Conservation (phyloP, 2,797 vertebrate species). For the Lycodopsis pacificus region DNA sequence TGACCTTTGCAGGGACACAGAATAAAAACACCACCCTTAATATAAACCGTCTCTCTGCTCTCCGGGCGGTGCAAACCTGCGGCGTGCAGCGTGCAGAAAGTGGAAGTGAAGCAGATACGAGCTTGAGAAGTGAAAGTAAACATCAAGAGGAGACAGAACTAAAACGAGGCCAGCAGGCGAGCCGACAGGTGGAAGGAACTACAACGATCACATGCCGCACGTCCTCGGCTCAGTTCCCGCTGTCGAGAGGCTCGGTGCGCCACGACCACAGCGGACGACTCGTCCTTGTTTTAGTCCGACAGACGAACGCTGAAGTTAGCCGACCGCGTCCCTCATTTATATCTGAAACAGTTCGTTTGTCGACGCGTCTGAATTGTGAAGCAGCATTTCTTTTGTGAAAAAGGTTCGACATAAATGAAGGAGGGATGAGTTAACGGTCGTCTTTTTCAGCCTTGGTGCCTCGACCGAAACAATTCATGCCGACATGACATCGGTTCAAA, state of each 20-base stretch:
- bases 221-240: conserved; percentile 43
- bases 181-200: conserved; percentile 35
- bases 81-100: background rate
- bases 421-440: background rate
- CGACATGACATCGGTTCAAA: background rate
- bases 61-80: background rate
- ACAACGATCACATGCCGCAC: background rate
- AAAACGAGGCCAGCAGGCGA: conserved; percentile 34
- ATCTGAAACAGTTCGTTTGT: background rate
- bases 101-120: background rate
- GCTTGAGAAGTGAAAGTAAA: conserved; percentile 17
- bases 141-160: background rate
- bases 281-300: background rate
- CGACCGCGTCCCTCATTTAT: accelerated
- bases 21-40: background rate
- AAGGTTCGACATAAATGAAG: background rate
- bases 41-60: background rate
- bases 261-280: background rate
- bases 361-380: background rate
- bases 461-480: background rate
- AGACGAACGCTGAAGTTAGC: background rate
- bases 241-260: background rate
- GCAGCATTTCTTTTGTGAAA: background rate
- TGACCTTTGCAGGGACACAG: background rate
- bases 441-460: background rate